These are phyloP conservation scores for Craterocephalus amniculus DNA, from an alignment of 2,797 vertebrate genomes.

Conservation along the genomic window DNA sequence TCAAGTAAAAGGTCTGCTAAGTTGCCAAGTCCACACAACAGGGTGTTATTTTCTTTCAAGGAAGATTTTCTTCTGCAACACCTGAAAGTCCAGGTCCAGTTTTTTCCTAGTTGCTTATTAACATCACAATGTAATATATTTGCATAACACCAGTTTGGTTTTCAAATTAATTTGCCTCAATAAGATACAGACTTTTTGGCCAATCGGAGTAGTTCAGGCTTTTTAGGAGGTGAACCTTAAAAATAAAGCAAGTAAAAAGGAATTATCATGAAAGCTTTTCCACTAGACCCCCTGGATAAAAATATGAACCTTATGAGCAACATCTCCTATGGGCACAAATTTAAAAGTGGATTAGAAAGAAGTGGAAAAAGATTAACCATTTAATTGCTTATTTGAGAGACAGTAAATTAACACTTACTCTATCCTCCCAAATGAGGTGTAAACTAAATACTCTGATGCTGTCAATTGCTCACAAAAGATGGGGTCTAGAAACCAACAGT, in stretches of 20 bases:
- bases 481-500: neutral
- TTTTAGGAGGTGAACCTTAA: neutral
- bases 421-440: neutral
- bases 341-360: neutral
- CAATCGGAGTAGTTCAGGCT: no score
- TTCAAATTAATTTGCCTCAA: neutral
- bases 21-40: neutral
- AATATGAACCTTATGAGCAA: neutral
- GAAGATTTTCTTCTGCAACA: neutral
- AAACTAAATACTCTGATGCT: neutral
- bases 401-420: neutral
- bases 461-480: neutral
- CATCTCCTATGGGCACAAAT: neutral
- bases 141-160: neutral
- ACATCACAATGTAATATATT: neutral
- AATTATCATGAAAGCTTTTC: neutral
- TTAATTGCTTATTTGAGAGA: neutral
- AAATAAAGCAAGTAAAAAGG: neutral
- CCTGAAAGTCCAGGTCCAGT: neutral
- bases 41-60: neutral
- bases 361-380: neutral
- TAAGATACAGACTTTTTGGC: no score
- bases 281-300: neutral
- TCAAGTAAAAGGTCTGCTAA: neutral
- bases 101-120: neutral